Percentiles rank a stretch among this genome's conserved stretches.
Evolutionary conservation across 2,888 invertebrate species (phyloP).

Genomic region (Mamestra brassicae): DNA sequence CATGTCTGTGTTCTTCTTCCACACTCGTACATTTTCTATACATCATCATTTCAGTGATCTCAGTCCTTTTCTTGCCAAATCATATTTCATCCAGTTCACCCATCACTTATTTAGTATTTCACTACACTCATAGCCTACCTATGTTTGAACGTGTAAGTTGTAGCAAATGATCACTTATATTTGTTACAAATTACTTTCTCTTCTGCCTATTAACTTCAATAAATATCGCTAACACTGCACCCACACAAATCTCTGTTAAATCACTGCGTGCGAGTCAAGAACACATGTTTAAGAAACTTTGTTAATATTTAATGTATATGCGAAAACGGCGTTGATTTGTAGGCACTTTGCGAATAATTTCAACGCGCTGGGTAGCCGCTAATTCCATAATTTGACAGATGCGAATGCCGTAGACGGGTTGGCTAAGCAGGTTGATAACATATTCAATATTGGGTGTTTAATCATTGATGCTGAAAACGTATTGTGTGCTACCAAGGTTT

Average conservation of each 20-base stretch:
- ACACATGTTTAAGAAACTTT: conserved; percentile 89
- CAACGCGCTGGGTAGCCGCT: conserved; percentile 78
- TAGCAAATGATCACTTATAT: no score
- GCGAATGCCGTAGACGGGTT: conserved; percentile 68
- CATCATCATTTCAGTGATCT: background rate
- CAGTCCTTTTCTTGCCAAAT: background rate
- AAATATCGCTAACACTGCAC: conserved; percentile 55
- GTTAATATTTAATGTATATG: conserved; percentile 88
- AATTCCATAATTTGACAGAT: conserved; percentile 85
- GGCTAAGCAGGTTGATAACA: conserved; percentile 44
- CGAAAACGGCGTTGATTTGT: conserved; percentile 85
- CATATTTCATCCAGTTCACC: background rate
- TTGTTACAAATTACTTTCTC: no score
- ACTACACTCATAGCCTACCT: no score
- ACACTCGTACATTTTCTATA: background rate
- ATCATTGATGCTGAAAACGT: conserved; percentile 38
- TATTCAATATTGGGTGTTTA: conserved; percentile 41
- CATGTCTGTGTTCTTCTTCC: background rate
- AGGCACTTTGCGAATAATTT: conserved; percentile 83
- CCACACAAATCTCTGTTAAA: conserved; percentile 60
- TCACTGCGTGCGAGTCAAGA: conserved; percentile 81
- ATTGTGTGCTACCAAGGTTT: conserved; percentile 21
- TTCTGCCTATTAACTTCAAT: background rate
- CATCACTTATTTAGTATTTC: no score
- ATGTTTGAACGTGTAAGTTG: no score